Evolutionary conservation across 1,140 invertebrate genomes (phyloP), one percentile per base, ranked within the genome.

Genomic region (Drosophila orena): DNA sequence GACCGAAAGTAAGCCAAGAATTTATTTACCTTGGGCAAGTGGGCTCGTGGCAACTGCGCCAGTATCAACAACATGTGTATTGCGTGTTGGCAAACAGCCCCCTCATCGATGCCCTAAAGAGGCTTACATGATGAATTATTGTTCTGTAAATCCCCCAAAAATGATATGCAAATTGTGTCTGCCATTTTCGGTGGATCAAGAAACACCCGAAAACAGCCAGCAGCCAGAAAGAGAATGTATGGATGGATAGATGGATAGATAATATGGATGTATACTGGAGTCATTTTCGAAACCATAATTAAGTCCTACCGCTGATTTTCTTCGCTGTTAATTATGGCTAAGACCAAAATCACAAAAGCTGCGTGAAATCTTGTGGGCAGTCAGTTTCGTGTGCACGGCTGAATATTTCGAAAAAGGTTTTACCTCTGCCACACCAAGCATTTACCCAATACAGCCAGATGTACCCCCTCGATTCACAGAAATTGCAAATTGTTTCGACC

Each of bases 401-500:
- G 8, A 30, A 30, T 35, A n/a, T 85, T 85, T 86, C 81, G 58
- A 85, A 79, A 78, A 42, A 43, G 55, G 30, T 30, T 81, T 81
- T 81, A 44, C 47, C 71, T 37, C 30, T 43, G 24, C 15, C 64
- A 58, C 40, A 22, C 40, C 10, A 12, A 34, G 34, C 11, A 52
- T 73, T 61, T 52, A n/a, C 35, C 42, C 35, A 60, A 73, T 35
- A 37, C 24, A 34, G 5, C 8, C 20, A 38, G 4, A 38, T 14
- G 12, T 38, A 38, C 37, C 52, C 38, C 57, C 7, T 12, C 15
- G 30, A 38, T 64, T 12, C 24, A 57, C 56, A 55, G 47, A 78
- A 75, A 68, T 79, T 69, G 83, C 83, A 65, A 89, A 86, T 88
- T 69, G 76, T 68, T 78, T 81, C 80, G 83, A 75, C 65, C 54